Base-by-base conservation (phyloP, 2,888 invertebrate genomes). In the Ceratothoa steindachneri region DNA sequence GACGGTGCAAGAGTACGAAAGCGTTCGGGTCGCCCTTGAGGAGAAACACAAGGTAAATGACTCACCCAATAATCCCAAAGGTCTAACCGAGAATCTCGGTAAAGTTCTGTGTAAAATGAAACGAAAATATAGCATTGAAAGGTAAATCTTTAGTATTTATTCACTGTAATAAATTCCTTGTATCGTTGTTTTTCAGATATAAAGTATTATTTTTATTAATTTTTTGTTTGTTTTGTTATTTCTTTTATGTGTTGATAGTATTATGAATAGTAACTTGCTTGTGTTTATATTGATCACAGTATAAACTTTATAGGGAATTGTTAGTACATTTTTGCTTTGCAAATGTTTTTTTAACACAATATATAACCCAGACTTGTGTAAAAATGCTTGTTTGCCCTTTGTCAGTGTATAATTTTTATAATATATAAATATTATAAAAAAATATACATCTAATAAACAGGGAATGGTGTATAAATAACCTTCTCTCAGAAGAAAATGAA, bases 1-100 rank as follows among this genome's bases (percentile, higher is more conserved):
- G 31, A 77, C 77, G 24, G 64, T 77, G 55, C 71, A 74, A 65
- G 77, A 77, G 31, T 75, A 75, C 60, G 77, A 77, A 60, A 55
- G 66, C n/a, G 64, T 69, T 52, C 55, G 66, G 41, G 53, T 68
- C 19, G 69, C 69, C 12, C 64, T 77, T 15, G 64, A 77, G 30
- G 71, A 60, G 24, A 71, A 74, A 19, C 73, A 77, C 29, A 67
- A 77, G 77, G 77, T 73, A 72, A n/a, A 30, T 2, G 22, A 3
- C n/a, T 24, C 9, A 1, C 9, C 1, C n/a, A 60, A 60, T 60
- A 1, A 7, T 3, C 24, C 60, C n/a, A 60, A 60, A 24, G 27
- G 12, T 60, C 60, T 60, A 12, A n/a, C 60, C 12, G 24, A 60
- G 27, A 60, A 60, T 24, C 27, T 60, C 24, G 60, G 60, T 12